Percentiles rank a stretch among this genome's conserved stretches.
phyloP scores from a whole-genome alignment of 2,113 vertebrate species.

The Myanophis thanlyinensis region DNA sequence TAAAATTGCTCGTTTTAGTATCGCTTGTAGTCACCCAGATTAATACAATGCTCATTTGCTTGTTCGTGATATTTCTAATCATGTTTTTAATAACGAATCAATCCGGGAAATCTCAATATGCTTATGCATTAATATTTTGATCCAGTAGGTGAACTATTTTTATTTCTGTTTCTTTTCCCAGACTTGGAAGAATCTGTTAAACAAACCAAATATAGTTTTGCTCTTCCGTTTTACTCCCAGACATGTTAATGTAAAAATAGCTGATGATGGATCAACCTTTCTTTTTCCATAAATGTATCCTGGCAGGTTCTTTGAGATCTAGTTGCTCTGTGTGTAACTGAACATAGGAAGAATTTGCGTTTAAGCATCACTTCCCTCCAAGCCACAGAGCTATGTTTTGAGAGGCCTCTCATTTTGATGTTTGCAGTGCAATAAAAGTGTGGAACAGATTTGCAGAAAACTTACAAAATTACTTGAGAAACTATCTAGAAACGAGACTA shows the following conservation, averaged over 20 bases:
- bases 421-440: not conserved
- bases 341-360: not conserved
- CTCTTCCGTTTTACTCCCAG: too few relatives aligned
- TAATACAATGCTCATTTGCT: not conserved
- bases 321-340: not conserved
- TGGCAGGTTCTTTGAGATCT: not conserved
- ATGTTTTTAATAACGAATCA: not conserved
- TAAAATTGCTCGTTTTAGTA: not conserved
- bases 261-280: not conserved
- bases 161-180: not conserved
- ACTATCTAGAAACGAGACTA: not conserved
- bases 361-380: not conserved
- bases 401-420: not conserved
- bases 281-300: not conserved
- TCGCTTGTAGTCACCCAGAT: not conserved
- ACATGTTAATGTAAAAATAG: not conserved
- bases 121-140: not conserved
- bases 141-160: not conserved
- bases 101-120: not conserved
- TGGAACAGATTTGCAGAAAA: not conserved
- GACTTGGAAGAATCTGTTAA: not conserved
- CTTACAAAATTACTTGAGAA: not conserved
- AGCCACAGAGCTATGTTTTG: not conserved
- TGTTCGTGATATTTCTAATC: not conserved
- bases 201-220: not conserved